These are phyloP conservation scores for Stegophylla sp. DNA, from an alignment of 2,888 invertebrate species.

Conservation along the genomic window DNA sequence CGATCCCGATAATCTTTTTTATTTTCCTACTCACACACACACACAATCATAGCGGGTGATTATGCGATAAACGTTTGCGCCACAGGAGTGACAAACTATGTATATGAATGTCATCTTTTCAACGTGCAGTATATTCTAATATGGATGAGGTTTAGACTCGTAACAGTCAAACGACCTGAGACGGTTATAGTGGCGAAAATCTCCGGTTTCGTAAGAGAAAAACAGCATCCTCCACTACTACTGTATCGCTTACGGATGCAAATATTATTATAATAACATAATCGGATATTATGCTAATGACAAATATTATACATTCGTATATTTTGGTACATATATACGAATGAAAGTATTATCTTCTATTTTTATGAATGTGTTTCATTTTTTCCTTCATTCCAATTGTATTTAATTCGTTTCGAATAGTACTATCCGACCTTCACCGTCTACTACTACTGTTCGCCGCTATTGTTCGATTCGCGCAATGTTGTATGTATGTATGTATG, in stretches of 20 bases:
- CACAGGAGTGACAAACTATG: neutral
- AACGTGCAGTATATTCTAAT: neutral
- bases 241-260: neutral
- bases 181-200: constrained; percentile 25
- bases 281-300: constrained; percentile 12
- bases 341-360: constrained; percentile 40
- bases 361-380: constrained; percentile 34
- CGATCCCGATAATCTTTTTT: neutral
- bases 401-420: constrained; percentile 50
- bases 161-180: too few relatives aligned
- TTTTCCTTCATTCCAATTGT: constrained; percentile 27
- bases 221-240: neutral
- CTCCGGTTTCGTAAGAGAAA: neutral
- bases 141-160: neutral
- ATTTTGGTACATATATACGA: constrained; percentile 1
- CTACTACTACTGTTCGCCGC: constrained; percentile 33
- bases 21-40: neutral
- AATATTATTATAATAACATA: neutral
- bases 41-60: neutral
- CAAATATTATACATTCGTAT: neutral
- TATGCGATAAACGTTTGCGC: constrained; percentile 9
- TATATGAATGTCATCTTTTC: neutral
- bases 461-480: constrained; percentile 33
- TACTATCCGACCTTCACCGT: constrained; percentile 49
- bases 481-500: neutral